Evolutionary conservation across 2,797 vertebrate species (phyloP).

Genomic region (Falco concolor): DNA sequence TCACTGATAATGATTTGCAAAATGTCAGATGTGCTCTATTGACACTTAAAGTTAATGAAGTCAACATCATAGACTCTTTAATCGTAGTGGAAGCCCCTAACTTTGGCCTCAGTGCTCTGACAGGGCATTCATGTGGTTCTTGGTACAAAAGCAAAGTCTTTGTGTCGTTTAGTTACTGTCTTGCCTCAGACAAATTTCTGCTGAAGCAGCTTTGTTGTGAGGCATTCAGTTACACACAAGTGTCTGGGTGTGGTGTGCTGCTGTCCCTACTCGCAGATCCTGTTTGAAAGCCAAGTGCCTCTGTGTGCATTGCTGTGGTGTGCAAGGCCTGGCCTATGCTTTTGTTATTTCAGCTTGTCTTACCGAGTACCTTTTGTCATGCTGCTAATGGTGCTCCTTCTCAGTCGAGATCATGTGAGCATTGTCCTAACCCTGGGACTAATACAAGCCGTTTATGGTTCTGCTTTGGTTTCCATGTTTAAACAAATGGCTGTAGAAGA

Average conservation of each 20-base stretch:
- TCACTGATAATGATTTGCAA: neutral
- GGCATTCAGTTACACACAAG: neutral
- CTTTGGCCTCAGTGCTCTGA: neutral
- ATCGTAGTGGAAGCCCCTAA: neutral
- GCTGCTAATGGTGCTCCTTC: neutral
- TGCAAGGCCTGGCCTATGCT: neutral
- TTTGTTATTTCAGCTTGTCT: neutral
- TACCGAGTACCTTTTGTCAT: neutral
- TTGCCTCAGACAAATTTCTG: neutral
- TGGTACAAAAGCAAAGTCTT: neutral
- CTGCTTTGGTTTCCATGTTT: neutral
- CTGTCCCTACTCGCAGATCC: neutral
- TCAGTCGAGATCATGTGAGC: neutral
- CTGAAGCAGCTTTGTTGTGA: neutral
- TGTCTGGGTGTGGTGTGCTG: neutral
- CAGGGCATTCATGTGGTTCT: neutral
- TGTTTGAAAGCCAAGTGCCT: neutral
- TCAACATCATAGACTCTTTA: neutral
- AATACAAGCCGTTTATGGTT: neutral
- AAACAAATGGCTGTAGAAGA: neutral
- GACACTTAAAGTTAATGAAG: neutral
- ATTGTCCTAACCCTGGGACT: neutral
- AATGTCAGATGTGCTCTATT: neutral
- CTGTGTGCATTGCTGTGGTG: neutral
- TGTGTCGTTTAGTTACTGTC: neutral